phyloP scores from a whole-genome alignment of 1,140 invertebrate genomes.

The Thereuonema tuberculata region DNA sequence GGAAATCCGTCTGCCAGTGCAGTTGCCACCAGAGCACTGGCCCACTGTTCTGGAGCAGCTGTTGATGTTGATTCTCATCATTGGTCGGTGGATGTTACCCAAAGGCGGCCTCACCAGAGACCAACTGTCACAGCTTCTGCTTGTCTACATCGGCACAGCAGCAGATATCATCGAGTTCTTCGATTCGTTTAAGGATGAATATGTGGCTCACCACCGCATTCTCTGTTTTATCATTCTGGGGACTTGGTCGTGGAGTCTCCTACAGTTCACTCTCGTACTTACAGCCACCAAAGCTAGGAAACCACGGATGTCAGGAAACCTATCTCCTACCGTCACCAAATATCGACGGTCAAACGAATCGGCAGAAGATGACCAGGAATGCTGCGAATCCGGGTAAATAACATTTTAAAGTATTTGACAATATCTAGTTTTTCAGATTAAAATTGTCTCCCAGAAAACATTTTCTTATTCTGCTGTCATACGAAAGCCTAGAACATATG shows the following conservation, averaged over 20 bases:
- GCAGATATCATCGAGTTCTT: conserved; percentile 94
- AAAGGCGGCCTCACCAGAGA: conserved; percentile 75
- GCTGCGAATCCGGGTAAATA: too few relatives aligned
- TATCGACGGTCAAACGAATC: too few relatives aligned
- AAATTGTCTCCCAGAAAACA: too few relatives aligned
- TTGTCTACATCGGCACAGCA: conserved; percentile 62
- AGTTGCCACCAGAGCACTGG: conserved; percentile 50
- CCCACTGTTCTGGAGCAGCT: conserved; percentile 77
- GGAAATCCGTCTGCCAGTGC: conserved; percentile 19
- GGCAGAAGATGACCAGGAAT: too few relatives aligned
- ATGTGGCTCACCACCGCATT: conserved; percentile 53
- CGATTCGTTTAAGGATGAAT: conserved; percentile 77
- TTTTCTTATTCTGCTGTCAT: too few relatives aligned
- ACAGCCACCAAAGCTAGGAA: conserved; percentile 71
- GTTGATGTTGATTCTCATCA: conserved; percentile 70
- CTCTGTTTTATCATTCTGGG: conserved; percentile 59
- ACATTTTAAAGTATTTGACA: too few relatives aligned
- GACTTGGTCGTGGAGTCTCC: conserved; percentile 76
- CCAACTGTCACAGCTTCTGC: conserved; percentile 75
- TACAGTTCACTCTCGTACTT: conserved; percentile 79
- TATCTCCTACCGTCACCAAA: too few relatives aligned
- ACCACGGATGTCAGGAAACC: conserved; percentile 33
- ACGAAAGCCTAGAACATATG: too few relatives aligned
- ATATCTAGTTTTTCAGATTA: too few relatives aligned
- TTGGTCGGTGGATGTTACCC: conserved; percentile 75